Conservation (phyloP, 2,113 vertebrate species). For the Hyla sarda region DNA sequence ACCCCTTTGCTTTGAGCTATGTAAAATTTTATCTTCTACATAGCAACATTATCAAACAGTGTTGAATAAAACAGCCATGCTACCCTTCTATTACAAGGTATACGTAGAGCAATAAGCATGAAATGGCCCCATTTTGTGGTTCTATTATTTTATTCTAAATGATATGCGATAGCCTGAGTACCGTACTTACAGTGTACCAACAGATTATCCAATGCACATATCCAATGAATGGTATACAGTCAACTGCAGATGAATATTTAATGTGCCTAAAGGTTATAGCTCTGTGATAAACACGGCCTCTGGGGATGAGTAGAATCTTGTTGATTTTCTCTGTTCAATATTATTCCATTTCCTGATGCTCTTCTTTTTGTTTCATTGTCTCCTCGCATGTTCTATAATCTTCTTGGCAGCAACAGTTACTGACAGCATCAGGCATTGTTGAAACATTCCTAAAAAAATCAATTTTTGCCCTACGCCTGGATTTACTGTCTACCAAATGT, state of each 20-base stretch:
- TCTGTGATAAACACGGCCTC: neutral
- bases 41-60: too few relatives aligned
- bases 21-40: too few relatives aligned
- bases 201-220: neutral
- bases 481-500: neutral
- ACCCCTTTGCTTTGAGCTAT: too few relatives aligned
- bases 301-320: neutral
- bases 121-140: too few relatives aligned
- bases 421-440: conserved; percentile 25
- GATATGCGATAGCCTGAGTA: too few relatives aligned
- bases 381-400: neutral
- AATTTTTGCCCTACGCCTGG: neutral
- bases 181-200: neutral
- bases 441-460: neutral
- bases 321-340: neutral
- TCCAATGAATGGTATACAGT: neutral
- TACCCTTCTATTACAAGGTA: neutral
- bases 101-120: neutral
- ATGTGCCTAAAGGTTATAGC: neutral
- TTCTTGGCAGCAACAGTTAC: neutral
- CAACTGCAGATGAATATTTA: neutral
- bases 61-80: too few relatives aligned
- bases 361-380: neutral
- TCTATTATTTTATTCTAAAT: neutral
- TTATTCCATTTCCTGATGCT: neutral